phyloP scores from a whole-genome alignment of 2,113 vertebrate genomes.

The Hyperopisus bebe region DNA sequence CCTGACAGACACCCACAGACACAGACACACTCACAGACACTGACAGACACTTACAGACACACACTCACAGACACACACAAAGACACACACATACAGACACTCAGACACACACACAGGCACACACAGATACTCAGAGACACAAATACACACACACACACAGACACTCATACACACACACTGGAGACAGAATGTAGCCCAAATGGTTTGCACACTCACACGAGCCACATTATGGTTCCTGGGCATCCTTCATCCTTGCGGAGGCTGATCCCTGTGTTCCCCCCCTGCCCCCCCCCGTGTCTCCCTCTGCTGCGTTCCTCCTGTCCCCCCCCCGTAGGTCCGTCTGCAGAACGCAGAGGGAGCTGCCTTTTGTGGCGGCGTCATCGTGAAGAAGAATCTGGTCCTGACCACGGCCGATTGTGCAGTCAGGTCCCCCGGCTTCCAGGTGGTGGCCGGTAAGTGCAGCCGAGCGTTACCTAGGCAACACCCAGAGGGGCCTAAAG shows the following conservation, averaged over 20 bases:
- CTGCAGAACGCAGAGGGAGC: constrained; percentile 45
- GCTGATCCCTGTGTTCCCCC: neutral
- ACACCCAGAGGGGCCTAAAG: neutral
- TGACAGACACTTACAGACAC: too few relatives aligned
- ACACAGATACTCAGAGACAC: too few relatives aligned
- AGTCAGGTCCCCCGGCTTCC: constrained; percentile 39
- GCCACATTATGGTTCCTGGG: neutral
- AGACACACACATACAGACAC: too few relatives aligned
- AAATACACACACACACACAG: too few relatives aligned
- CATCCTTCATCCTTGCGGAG: neutral
- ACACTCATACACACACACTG: too few relatives aligned
- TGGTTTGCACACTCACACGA: neutral
- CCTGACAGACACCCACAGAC: too few relatives aligned
- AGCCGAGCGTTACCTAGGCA: neutral
- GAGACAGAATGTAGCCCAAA: neutral
- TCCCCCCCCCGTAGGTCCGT: constrained; percentile 44
- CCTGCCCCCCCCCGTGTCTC: neutral
- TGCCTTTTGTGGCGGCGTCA: constrained; percentile 60
- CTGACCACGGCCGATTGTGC: constrained; percentile 60
- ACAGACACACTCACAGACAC: neutral
- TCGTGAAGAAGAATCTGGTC: constrained; percentile 61
- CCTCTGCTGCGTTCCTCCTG: too few relatives aligned
- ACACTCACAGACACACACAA: too few relatives aligned
- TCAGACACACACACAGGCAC: too few relatives aligned
- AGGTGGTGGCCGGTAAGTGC: constrained; percentile 60